Evolutionary conservation across 1,140 invertebrate genomes (phyloP).

Genomic region (Lysiphlebus fabarum): DNA sequence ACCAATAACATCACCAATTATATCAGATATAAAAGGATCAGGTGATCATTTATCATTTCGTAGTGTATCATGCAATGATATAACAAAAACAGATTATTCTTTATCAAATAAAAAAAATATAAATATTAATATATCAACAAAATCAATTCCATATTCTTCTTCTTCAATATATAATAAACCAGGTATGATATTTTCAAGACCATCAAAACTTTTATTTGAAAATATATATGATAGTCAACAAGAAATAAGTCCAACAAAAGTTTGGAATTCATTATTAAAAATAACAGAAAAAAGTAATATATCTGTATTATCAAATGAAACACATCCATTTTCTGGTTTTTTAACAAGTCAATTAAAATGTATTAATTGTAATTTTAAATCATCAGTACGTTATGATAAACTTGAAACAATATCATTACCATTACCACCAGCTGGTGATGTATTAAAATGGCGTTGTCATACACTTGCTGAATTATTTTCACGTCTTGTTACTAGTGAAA

Average conservation of each 20-base stretch:
- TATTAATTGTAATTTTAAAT: conserved; percentile 75
- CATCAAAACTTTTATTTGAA: conserved; percentile 43
- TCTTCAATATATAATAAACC: conserved; percentile 36
- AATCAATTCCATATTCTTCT: conserved; percentile 39
- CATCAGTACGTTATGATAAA: conserved; percentile 82
- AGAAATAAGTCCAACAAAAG: conserved; percentile 30
- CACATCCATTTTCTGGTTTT: conserved; percentile 74
- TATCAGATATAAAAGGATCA: conserved; percentile 37
- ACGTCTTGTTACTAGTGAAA: conserved; percentile 79
- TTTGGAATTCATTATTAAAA: conserved; percentile 45
- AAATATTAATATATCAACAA: conserved; percentile 35
- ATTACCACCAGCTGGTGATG: conserved; percentile 60
- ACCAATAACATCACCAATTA: conserved; percentile 32
- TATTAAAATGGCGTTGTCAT: conserved; percentile 56
- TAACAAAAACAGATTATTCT: conserved; percentile 37
- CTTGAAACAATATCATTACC: conserved; percentile 83
- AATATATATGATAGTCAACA: conserved; percentile 19
- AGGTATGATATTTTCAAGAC: conserved; percentile 49
- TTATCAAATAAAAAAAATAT: conserved; percentile 37
- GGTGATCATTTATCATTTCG: conserved; percentile 39
- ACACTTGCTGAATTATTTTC: conserved; percentile 69
- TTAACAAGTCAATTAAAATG: conserved; percentile 81
- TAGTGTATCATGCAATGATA: conserved; percentile 52
- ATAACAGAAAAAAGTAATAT: conserved; percentile 37
- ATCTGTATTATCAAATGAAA: conserved; percentile 37